Evolutionary conservation across 2,888 invertebrate genomes (phyloP), one percentile per base, ranked within the genome.

Genomic region (Deroplatys truncata): DNA sequence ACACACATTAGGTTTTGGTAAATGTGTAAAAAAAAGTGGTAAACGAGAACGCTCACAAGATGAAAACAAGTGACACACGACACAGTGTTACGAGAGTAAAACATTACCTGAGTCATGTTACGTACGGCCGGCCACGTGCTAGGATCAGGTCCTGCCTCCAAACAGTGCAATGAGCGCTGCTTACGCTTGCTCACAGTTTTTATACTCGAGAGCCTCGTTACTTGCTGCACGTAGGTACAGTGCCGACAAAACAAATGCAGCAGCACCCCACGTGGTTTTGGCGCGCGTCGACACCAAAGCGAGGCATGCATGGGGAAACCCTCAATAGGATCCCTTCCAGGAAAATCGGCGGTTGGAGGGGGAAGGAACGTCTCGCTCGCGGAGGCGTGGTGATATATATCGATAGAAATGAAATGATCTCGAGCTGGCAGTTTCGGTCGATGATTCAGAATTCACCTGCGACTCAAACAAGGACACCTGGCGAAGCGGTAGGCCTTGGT

Each of bases 271-370:
- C 56, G 56, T 72, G 56, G 7, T 72, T 72, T 72, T 72, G 56
- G 56, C 56, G 56, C 56, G 56, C 56, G 49, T 13, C 49, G 49
- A 15, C 49, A 49, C 49, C 56, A 56, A 56, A 56, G 56, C 56
- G 56, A 72, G 56, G 56, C 86, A 82, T 82, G 86, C 31, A 87
- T 43, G 83, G 87, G 87, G 87, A 87, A 87, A 82, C 29, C 87
- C 87, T 83, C 29, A 0, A 31, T 5, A 8, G 35, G 20, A 72
- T 72, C 56, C 56, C 56, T 87, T 87, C 87, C 35, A 35, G 13
- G 87, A 83, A 86, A n/a, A 43, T 43, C 0, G 4, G 3, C 43
- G 86, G 15, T 25, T 28, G 25, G 84, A 86, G 82, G 25, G 86
- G 20, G 28, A 43, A 29, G 82, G 25, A 28, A 49, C 87, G 82